phyloP scores from a whole-genome alignment of 1,140 invertebrate genomes.

The Brachionus angularis region DNA sequence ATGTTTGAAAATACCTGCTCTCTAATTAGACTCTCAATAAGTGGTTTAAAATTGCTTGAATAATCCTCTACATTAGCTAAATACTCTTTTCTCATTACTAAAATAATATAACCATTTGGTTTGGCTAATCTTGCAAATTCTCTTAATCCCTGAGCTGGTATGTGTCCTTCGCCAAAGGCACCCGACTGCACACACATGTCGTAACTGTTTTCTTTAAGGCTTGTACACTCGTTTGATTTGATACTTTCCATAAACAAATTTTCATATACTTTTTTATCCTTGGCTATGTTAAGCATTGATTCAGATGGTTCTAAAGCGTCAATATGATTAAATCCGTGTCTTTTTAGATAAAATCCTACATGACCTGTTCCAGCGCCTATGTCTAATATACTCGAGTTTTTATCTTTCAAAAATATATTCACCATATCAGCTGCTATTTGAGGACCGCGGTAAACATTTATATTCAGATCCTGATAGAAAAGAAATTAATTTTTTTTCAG shows the following conservation, averaged over 20 bases:
- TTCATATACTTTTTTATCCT: slow-evolving; percentile 49
- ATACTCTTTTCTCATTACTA: slow-evolving; percentile 53
- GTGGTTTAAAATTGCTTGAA: slow-evolving; percentile 48
- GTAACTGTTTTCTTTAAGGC: slow-evolving; percentile 50
- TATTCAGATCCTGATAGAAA: not conserved
- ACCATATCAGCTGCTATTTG: slow-evolving; percentile 14
- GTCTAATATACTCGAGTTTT: slow-evolving; percentile 49
- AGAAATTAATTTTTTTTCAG: not conserved
- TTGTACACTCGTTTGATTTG: slow-evolving; percentile 44
- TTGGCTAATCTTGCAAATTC: slow-evolving; percentile 58
- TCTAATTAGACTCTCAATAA: slow-evolving; percentile 46
- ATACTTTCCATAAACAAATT: slow-evolving; percentile 47
- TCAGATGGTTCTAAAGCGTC: slow-evolving; percentile 52
- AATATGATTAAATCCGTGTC: slow-evolving; percentile 48
- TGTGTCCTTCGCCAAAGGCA: slow-evolving; percentile 60
- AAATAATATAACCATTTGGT: slow-evolving; percentile 53
- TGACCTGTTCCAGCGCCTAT: slow-evolving; percentile 55
- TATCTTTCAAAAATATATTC: slow-evolving; percentile 39
- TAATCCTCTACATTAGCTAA: slow-evolving; percentile 49
- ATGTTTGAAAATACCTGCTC: slow-evolving; percentile 47
- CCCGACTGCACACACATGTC: slow-evolving; percentile 54
- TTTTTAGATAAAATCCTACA: slow-evolving; percentile 50
- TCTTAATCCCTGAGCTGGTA: slow-evolving; percentile 54
- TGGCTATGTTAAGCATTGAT: slow-evolving; percentile 52
- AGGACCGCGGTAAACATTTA: slow-evolving; percentile 21